A percentile compares a stretch with the other conserved stretches of the same genome.
Evolutionary conservation across 2,113 vertebrate genomes (phyloP).

Genomic region (Panurus biarmicus): DNA sequence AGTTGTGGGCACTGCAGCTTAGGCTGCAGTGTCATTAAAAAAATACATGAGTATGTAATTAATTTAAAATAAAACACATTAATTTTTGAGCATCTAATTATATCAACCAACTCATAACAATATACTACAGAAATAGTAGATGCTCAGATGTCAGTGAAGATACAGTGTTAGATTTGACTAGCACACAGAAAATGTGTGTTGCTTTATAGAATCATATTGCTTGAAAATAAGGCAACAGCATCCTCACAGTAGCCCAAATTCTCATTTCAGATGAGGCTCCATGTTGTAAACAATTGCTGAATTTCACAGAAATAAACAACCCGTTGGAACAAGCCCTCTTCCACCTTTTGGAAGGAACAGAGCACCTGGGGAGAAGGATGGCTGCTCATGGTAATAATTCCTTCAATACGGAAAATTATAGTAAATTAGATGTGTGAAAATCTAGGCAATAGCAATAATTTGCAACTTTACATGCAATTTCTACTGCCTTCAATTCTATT

Average conservation of each 20-base stretch:
- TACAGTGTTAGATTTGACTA: not conserved
- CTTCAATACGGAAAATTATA: not conserved
- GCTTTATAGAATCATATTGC: not conserved
- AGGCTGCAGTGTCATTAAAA: not conserved
- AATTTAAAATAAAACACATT: not conserved
- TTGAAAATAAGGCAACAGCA: not conserved
- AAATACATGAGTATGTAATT: not conserved
- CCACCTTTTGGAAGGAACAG: not conserved
- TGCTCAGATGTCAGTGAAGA: not conserved
- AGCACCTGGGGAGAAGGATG: not conserved
- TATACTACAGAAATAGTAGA: not conserved
- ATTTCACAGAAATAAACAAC: not conserved
- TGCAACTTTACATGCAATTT: not conserved
- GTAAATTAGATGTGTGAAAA: not conserved
- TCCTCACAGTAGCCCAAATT: not conserved
- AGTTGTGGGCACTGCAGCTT: not conserved
- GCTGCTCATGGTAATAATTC: not conserved
- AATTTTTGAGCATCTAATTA: not conserved
- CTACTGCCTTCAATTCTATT: not conserved
- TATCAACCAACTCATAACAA: not conserved
- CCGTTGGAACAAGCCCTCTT: not conserved
- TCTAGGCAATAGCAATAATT: not conserved
- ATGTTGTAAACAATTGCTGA: not conserved
- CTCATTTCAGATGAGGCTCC: not conserved
- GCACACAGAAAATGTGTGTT: not conserved